Evolutionary conservation across 2,888 invertebrate genomes (phyloP).

Genomic region (Drosophila paracracens): DNA sequence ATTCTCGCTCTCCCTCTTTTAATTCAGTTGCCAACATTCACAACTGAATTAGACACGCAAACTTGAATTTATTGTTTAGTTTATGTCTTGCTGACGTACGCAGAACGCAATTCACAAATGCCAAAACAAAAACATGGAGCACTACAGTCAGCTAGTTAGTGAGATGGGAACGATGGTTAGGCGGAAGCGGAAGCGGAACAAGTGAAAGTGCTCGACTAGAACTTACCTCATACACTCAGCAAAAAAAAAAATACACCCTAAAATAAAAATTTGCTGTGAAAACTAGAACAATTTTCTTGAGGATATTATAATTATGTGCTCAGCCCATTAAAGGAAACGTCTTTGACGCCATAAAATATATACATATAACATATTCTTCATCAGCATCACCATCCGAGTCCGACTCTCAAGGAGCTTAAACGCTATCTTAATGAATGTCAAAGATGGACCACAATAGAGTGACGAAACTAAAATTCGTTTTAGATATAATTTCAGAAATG

Average conservation of each 20-base stretch:
- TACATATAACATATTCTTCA: background rate
- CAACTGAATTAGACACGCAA: constrained; percentile 66
- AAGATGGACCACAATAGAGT: background rate
- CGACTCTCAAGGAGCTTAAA: background rate
- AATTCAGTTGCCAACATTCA: constrained; percentile 57
- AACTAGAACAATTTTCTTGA: background rate
- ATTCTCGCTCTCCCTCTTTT: constrained; percentile 2
- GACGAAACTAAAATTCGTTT: background rate
- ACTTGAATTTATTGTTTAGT: constrained; percentile 65
- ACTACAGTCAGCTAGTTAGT: background rate
- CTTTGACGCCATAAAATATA: background rate
- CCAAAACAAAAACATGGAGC: background rate
- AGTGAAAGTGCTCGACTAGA: background rate
- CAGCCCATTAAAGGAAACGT: background rate
- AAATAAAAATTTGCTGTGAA: background rate
- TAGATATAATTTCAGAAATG: background rate
- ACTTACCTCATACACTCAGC: background rate
- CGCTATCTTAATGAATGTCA: background rate
- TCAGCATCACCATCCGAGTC: background rate
- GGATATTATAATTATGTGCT: background rate
- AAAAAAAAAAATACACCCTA: background rate
- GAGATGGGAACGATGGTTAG: background rate
- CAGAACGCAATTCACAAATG: constrained; percentile 3
- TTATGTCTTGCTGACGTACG: constrained; percentile 54
- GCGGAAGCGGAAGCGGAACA: background rate